Conservation (phyloP, 1,140 invertebrate species). For the Liolophura sinensis region DNA sequence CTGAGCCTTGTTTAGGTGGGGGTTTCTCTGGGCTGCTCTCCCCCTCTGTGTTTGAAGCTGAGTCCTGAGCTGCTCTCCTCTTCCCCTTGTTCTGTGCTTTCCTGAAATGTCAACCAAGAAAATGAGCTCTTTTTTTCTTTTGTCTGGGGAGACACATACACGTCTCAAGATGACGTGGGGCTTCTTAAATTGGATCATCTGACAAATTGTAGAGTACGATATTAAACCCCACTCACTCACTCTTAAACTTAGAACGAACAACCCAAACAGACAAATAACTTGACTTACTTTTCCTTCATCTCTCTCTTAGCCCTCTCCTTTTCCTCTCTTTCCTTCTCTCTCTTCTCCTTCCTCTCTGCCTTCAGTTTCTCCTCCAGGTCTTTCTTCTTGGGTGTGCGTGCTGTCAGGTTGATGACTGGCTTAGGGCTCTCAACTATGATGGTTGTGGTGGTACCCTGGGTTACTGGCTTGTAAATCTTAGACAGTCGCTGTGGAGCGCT, state of each 20-base stretch:
- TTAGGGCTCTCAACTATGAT: slow-evolving; percentile 51
- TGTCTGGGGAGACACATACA: slow-evolving; percentile 1
- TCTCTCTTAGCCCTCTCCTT: neutral
- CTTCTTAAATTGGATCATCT: neutral
- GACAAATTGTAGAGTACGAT: neutral
- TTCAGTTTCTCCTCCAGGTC: neutral
- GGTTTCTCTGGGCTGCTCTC: no score
- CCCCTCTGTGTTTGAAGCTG: no score
- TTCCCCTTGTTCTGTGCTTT: slow-evolving; percentile 9
- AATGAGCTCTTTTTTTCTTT: slow-evolving; percentile 13
- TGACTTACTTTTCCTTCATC: neutral
- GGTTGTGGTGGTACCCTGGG: slow-evolving; percentile 27
- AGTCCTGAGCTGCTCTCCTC: neutral
- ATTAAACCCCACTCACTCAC: no score
- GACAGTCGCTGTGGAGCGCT: slow-evolving; percentile 4
- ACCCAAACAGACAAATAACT: neutral
- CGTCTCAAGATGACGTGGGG: neutral
- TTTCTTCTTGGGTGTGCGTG: slow-evolving; percentile 25
- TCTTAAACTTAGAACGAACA: neutral
- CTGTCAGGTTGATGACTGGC: slow-evolving; percentile 44
- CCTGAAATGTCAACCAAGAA: slow-evolving; percentile 18
- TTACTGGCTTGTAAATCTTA: slow-evolving; percentile 7
- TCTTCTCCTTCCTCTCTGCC: slow-evolving; percentile 17
- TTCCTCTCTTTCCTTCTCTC: slow-evolving; percentile 13
- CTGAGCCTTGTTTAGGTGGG: neutral